A percentile compares a stretch with the other conserved stretches of the same genome.
These are phyloP conservation scores for Ptyas mucosa DNA, from an alignment of 2,113 vertebrate genomes.

Conservation along the genomic window DNA sequence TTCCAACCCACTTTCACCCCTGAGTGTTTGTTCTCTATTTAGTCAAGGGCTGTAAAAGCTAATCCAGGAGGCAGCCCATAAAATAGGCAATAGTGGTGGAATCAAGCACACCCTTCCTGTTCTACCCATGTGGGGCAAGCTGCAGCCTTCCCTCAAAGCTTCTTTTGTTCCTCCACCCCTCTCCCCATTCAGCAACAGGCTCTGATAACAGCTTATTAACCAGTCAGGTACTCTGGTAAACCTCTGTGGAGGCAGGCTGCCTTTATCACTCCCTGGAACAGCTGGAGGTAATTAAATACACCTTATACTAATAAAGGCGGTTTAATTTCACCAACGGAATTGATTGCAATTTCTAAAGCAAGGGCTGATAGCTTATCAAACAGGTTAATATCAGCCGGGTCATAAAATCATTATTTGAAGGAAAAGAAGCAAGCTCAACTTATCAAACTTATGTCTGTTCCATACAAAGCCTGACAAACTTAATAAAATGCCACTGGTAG, in stretches of 20 bases:
- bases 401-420: conserved; percentile 51
- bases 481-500: conserved; percentile 1
- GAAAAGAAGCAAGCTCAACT: conserved; percentile 30
- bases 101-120: neutral
- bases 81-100: neutral
- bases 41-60: conserved; percentile 13
- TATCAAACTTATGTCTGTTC: neutral
- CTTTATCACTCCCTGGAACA: conserved; percentile 27
- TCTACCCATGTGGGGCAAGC: neutral
- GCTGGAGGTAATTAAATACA: conserved; percentile 60
- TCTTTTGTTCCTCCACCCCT: conserved; percentile 49
- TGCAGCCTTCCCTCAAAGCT: conserved; percentile 47
- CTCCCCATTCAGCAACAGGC: conserved; percentile 13
- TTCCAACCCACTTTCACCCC: neutral
- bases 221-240: conserved; percentile 11
- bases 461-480: neutral
- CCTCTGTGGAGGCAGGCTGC: conserved; percentile 3
- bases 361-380: conserved; percentile 54
- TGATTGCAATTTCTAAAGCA: conserved; percentile 44
- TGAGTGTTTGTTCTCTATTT: conserved; percentile 14
- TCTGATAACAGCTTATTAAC: conserved; percentile 49
- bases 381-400: conserved; percentile 41
- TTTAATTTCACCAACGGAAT: conserved; percentile 57
- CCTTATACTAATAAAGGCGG: conserved; percentile 55
- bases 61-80: conserved; percentile 10